Evolutionary conservation across 2,113 vertebrate genomes (phyloP).

Genomic region (Cebus imitator): DNA sequence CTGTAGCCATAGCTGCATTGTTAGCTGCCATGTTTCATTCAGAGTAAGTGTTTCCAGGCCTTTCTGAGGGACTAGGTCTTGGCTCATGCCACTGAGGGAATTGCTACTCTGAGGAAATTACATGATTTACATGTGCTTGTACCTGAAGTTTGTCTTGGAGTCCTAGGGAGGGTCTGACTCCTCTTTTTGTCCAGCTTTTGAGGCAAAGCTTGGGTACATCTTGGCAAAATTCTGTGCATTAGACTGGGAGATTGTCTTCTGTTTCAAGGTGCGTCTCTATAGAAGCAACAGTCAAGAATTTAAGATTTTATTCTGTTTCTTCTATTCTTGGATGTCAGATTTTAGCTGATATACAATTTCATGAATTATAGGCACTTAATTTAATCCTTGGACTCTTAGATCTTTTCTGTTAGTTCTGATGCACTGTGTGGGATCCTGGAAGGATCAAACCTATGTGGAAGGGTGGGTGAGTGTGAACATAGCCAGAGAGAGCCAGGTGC

Average conservation of each 20-base stretch:
- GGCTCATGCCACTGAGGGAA: not conserved
- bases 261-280: not conserved
- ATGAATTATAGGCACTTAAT: not conserved
- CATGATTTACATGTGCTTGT: not conserved
- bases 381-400: not conserved
- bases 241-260: not conserved
- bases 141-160: not conserved
- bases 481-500: not conserved
- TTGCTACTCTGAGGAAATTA: not conserved
- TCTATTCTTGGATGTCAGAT: not conserved
- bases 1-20: not conserved
- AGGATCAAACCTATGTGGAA: not conserved
- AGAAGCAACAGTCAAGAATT: not conserved
- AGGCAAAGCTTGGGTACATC: not conserved
- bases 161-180: not conserved
- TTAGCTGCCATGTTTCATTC: not conserved
- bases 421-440: not conserved
- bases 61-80: not conserved
- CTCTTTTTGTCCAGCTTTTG: not conserved
- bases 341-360: conserved; percentile 23
- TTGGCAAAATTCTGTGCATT: conserved; percentile 1
- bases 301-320: conserved; percentile 36
- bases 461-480: not conserved
- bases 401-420: not conserved
- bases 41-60: not conserved